Evolutionary conservation across 2,113 vertebrate genomes (phyloP).

Genomic region (Cephalopholis sonnerati): DNA sequence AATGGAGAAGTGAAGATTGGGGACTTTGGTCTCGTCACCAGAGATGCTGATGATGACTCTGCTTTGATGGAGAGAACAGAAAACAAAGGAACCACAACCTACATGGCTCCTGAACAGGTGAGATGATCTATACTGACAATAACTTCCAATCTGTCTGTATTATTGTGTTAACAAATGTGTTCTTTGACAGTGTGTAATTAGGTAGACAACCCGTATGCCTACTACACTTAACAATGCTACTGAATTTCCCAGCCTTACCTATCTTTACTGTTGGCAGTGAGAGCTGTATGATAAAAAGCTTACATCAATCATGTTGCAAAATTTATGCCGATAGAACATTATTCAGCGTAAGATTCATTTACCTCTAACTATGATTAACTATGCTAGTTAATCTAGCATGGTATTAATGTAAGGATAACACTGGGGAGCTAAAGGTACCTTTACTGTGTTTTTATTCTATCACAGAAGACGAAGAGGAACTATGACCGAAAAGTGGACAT

Average conservation of each 20-base stretch:
- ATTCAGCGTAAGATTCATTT: background rate
- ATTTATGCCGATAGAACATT: background rate
- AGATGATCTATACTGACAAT: background rate
- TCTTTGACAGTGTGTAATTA: background rate
- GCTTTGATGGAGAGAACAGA: constrained; percentile 71
- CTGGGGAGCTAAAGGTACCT: background rate
- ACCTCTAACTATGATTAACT: background rate
- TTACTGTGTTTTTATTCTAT: background rate
- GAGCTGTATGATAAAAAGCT: no score
- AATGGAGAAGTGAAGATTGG: constrained; percentile 23
- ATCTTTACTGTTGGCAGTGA: background rate
- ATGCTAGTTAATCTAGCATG: background rate
- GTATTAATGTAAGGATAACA: background rate
- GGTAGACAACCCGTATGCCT: background rate
- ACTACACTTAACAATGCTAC: no score
- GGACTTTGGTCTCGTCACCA: constrained; percentile 39
- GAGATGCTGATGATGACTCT: constrained; percentile 20
- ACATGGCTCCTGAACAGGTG: constrained; percentile 86
- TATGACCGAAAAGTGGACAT: constrained; percentile 91
- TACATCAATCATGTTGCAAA: background rate
- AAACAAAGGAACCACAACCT: constrained; percentile 59
- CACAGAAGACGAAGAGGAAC: rapidly evolving
- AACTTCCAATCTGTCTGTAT: background rate
- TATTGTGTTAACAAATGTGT: background rate
- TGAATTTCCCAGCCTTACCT: background rate